A percentile compares a stretch with the other conserved stretches of the same genome.
Evolutionary conservation across 2,113 vertebrate genomes (phyloP).

Genomic region (Mormyrus iriodes): DNA sequence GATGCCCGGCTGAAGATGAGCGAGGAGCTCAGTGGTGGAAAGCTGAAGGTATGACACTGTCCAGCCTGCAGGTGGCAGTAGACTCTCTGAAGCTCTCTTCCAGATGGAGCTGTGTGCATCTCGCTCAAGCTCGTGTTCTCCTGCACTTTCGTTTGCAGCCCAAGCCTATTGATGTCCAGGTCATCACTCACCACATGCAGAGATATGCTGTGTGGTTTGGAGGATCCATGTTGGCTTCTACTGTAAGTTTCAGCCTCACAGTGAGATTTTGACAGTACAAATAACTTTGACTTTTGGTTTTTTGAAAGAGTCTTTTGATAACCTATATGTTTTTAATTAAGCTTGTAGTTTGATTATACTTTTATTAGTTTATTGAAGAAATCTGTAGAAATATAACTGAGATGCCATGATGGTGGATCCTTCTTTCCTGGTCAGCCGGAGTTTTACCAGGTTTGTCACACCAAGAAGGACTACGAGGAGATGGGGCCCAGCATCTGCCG

Average conservation of each 20-base stretch:
- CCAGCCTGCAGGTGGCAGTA: not conserved
- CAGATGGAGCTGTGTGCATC: not conserved
- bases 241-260: conserved; percentile 67
- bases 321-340: not conserved
- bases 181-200: conserved; percentile 93
- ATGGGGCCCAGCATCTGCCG: conserved; percentile 99
- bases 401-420: not conserved
- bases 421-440: conserved; percentile 71
- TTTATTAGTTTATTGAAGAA: not conserved
- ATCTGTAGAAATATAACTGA: not conserved
- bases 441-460: conserved; percentile 99
- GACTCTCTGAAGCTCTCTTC: not conserved
- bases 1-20: conserved; percentile 94
- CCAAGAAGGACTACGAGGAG: conserved; percentile 99
- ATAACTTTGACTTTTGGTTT: not conserved
- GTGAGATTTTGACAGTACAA: not conserved
- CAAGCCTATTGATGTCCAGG: conserved; percentile 95
- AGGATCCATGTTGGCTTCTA: conserved; percentile 92
- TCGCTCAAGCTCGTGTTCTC: not conserved
- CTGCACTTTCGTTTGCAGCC: conserved; percentile 60
- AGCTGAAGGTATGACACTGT: conserved; percentile 79
- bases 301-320: not conserved
- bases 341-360: not conserved
- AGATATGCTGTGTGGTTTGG: conserved; percentile 93
- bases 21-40: conserved; percentile 92